Base-by-base conservation (phyloP, 2,113 vertebrate genomes). In the Pimephales promelas region DNA sequence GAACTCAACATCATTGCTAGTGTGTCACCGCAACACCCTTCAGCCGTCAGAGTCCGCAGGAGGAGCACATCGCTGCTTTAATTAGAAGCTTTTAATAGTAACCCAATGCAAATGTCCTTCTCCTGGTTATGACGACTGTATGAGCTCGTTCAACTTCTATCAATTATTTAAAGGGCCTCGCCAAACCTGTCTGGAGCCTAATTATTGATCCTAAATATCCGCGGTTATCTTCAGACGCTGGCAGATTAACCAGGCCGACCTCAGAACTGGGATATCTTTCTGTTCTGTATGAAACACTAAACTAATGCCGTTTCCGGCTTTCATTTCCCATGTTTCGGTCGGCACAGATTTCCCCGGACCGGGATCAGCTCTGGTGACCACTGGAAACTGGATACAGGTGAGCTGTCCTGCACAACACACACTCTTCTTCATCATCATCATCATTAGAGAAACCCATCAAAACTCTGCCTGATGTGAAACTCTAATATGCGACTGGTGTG, bases 71-170 rank as follows among this genome's bases (percentile, higher is more conserved):
- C 49, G 16, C 81, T 90, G 88, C 92, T 94, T 93, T 91, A 92
- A 88, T 93, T 92, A 94, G 91, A 86, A 92, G 92, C 92, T 94
- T 93, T 94, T 93, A 93, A 92, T 91, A 84, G 94, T 88, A 93
- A 94, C 86, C 72, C 0, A 86, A 94, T 83, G 88, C 93, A 83
- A 22, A 40, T 83, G 92, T 91, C 91, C 92, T 92, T 93, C 90
- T 86, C 45, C 86, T 87, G 92, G 91, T 93, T 93, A 92, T 94
- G 93, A 94, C 86, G 90, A 92, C 84, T 91, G 88, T 66, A 89
- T 89, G 91, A 79, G 86, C 88, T 88, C 83, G 88, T 89, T 89
- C 92, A 90, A 89, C 62, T 43, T 80, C 76, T 70, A 87, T 94
- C 88, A 93, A 94, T 94, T 94, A 94, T 94, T 94, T 92, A 94